phyloP scores from a whole-genome alignment of 2,888 invertebrate genomes.

The Heliothis peltigera region DNA sequence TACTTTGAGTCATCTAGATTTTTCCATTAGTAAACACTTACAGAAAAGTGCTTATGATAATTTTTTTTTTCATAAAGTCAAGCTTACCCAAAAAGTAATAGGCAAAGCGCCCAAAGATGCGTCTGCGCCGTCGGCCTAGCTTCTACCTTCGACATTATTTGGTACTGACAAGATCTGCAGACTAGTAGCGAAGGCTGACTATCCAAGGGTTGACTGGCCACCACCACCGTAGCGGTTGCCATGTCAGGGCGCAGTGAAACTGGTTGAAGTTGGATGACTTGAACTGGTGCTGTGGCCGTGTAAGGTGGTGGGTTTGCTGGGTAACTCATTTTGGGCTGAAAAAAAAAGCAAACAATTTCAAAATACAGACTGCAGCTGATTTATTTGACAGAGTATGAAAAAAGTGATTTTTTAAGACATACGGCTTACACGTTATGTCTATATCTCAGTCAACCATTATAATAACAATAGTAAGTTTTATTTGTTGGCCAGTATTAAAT shows the following conservation, averaged over 20 bases:
- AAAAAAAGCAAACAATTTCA: neutral
- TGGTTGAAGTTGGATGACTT: constrained; percentile 42
- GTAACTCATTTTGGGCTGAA: constrained; percentile 42
- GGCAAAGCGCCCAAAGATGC: constrained; percentile 45
- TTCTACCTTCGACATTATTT: constrained; percentile 62
- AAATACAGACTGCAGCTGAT: no score
- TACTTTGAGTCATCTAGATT: no score
- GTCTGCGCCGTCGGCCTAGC: constrained; percentile 24
- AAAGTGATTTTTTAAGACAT: no score
- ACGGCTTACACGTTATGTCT: no score
- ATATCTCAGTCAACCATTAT: no score
- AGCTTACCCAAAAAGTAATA: constrained; percentile 45
- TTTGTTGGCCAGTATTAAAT: no score
- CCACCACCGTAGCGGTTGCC: constrained; percentile 11
- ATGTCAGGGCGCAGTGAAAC: constrained; percentile 8
- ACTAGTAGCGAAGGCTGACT: constrained; percentile 77
- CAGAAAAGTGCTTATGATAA: no score
- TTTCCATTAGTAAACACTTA: no score
- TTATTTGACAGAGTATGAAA: no score
- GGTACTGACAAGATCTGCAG: constrained; percentile 85
- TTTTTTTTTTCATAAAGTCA: neutral
- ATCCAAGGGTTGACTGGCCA: constrained; percentile 68
- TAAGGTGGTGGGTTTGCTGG: constrained; percentile 40
- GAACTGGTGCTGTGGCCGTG: constrained; percentile 18
- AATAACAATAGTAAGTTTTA: no score